Evolutionary conservation across 35 echinoderm and acorn worm genomes (phyloP), one percentile per base, ranked within the genome.

Genomic region (Ophioderma brevispina): DNA sequence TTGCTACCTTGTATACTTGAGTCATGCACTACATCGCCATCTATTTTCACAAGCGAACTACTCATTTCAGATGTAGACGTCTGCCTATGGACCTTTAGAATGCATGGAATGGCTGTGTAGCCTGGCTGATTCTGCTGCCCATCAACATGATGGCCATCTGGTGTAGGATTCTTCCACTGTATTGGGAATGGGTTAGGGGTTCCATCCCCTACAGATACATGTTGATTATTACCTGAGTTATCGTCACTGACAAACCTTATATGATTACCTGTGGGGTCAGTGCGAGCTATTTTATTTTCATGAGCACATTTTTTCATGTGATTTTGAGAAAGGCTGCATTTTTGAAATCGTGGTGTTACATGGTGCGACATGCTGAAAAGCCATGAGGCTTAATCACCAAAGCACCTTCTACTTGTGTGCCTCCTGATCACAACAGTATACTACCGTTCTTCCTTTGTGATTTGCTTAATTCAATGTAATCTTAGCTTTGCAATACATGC

Each of bases 251-350:
- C 59, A 70, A 70, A 70, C n/a, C n/a, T 70, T 15, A 25, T 70
- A 18, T 25, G 17, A 70, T 70, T 25, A 70, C 59, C 59, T 15
- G 5, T 70, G 28, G 17, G 59, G n/a, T 70, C 59, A 70, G 17
- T 70, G 23, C 28, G 59, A 1, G 28, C 59, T 25, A 70, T 70
- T 70, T 70, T 70, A 70, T 70, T 70, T 25, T 70, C 59, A 70
- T 70, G 59, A 70, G 59, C 59, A 25, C n/a, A 70, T 18, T 25
- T 70, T 70, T 25, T 70, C 59, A 30, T 70, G 59, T n/a, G 23
- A 70, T 70, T 70, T 70, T 70, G 17, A 70, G 59, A 25, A 70
- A 70, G n/a, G 59, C 59, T 30, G 59, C 59, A 70, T 70, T 70
- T 30, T 70, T 70, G 59, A 70, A 70, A 70, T n/a, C 59, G 59